These are phyloP conservation scores for Listronotus oregonensis DNA, from an alignment of 1,140 invertebrate species.

Conservation along the genomic window DNA sequence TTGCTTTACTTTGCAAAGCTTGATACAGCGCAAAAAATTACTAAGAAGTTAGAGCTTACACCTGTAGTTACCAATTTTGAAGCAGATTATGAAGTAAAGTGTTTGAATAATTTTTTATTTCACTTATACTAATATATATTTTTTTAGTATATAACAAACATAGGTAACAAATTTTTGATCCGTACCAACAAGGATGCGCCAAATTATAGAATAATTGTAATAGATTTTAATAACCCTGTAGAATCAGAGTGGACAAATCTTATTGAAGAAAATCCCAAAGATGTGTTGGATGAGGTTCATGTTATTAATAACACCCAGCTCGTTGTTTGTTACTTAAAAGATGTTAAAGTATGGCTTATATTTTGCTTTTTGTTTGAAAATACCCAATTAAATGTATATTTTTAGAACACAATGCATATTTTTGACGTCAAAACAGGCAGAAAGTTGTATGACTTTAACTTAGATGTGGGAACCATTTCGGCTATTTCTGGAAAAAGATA, in stretches of 20 bases:
- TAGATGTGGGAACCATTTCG: conserved; percentile 86
- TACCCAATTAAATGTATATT: conserved; percentile 42
- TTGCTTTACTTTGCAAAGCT: conserved; percentile 83
- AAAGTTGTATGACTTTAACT: conserved; percentile 71
- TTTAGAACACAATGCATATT: conserved; percentile 83
- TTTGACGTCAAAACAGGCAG: conserved; percentile 77
- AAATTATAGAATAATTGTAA: conserved; percentile 86
- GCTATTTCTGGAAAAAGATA: conserved; percentile 85
- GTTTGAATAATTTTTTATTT: conserved; percentile 21
- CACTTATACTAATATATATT: conserved; percentile 11
- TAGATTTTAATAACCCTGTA: conserved; percentile 81
- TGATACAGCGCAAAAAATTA: conserved; percentile 63
- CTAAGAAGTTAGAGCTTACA: conserved; percentile 68
- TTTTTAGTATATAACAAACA: conserved; percentile 88
- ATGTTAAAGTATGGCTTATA: conserved; percentile 81
- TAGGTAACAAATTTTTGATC: conserved; percentile 82
- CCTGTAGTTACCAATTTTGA: conserved; percentile 89
- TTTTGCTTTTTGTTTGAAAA: too few relatives aligned
- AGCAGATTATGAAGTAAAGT: conserved; percentile 88
- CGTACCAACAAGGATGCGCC: conserved; percentile 93
- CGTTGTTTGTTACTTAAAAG: conserved; percentile 88
- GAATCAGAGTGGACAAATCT: conserved; percentile 84
- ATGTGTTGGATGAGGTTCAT: conserved; percentile 88
- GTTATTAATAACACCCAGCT: conserved; percentile 86
- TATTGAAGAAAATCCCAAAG: conserved; percentile 80